A percentile compares a stretch with the other conserved stretches of the same genome.
These are phyloP conservation scores for Lateolabrax maculatus DNA, from an alignment of 2,797 vertebrate genomes.

Conservation along the genomic window DNA sequence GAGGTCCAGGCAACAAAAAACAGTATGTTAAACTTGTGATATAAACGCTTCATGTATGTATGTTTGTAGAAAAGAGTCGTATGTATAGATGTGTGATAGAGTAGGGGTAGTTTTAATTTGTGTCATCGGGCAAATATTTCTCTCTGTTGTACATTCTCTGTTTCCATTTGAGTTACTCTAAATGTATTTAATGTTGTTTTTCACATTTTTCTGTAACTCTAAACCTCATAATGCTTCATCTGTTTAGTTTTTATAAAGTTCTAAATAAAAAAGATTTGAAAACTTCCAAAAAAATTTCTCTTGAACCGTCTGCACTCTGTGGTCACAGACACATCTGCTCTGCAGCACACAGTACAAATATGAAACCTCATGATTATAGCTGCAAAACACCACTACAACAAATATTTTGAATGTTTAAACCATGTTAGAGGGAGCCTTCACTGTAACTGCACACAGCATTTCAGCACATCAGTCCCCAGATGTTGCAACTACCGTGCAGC, in stretches of 20 bases:
- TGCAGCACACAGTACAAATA: background rate
- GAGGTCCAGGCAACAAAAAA: constrained; percentile 36
- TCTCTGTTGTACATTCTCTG: constrained; percentile 78
- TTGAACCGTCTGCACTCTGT: constrained; percentile 16
- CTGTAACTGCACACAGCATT: background rate
- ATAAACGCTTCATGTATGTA: constrained; percentile 62
- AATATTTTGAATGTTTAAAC: constrained; percentile 7
- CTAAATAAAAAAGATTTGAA: constrained; percentile 71
- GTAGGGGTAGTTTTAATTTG: constrained; percentile 61
- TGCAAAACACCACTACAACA: background rate
- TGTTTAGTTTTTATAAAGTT: constrained; percentile 71
- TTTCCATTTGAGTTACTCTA: constrained; percentile 56
- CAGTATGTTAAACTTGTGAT: constrained; percentile 61
- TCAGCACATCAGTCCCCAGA: constrained; percentile 35
- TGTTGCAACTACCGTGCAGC: constrained; percentile 37
- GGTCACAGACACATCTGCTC: constrained; percentile 19
- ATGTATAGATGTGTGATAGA: constrained; percentile 78
- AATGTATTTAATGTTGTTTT: constrained; percentile 80
- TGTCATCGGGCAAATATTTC: constrained; percentile 47
- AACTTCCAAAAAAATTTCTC: constrained; percentile 11
- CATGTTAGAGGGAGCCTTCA: background rate
- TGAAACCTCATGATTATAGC: background rate
- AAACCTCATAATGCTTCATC: constrained; percentile 45
- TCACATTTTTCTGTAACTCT: constrained; percentile 52
- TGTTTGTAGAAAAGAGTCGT: constrained; percentile 69